A percentile compares a stretch with the other conserved stretches of the same genome.
These are phyloP conservation scores for Eubucco bourcierii DNA, from an alignment of 2,113 vertebrate genomes.

Conservation along the genomic window DNA sequence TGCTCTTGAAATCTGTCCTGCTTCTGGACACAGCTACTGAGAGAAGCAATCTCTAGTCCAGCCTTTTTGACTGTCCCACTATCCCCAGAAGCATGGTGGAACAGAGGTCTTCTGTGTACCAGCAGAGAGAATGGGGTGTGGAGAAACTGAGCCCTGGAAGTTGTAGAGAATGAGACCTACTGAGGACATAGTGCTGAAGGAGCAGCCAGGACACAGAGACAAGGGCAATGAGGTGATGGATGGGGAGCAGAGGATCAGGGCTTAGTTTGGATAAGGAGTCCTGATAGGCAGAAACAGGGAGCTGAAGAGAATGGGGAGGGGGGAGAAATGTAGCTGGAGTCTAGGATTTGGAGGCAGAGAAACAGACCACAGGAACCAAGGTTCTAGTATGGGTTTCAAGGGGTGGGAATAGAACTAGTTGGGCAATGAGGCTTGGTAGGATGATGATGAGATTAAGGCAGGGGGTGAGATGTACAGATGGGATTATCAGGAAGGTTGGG, in stretches of 20 bases:
- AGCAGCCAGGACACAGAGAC: neutral
- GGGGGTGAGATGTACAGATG: neutral
- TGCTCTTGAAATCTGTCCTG: neutral
- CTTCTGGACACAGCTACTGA: neutral
- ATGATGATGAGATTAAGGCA: neutral
- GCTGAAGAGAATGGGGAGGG: accelerated
- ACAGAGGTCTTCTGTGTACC: neutral
- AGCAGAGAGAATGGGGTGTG: neutral
- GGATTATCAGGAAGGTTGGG: neutral
- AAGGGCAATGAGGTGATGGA: neutral
- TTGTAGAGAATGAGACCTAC: neutral
- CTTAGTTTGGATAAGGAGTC: neutral
- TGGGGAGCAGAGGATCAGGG: neutral
- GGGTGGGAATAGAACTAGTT: neutral
- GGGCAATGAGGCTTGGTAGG: neutral
- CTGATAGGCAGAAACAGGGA: neutral
- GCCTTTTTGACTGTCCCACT: neutral
- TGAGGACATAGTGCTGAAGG: neutral
- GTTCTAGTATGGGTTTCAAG: neutral
- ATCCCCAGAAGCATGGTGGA: neutral
- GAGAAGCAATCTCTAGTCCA: neutral
- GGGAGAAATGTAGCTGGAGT: neutral
- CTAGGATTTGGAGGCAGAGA: neutral
- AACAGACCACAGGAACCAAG: neutral
- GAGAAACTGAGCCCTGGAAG: neutral